phyloP scores from a whole-genome alignment of 1,140 invertebrate species.

The Tetragonula clypearis region DNA sequence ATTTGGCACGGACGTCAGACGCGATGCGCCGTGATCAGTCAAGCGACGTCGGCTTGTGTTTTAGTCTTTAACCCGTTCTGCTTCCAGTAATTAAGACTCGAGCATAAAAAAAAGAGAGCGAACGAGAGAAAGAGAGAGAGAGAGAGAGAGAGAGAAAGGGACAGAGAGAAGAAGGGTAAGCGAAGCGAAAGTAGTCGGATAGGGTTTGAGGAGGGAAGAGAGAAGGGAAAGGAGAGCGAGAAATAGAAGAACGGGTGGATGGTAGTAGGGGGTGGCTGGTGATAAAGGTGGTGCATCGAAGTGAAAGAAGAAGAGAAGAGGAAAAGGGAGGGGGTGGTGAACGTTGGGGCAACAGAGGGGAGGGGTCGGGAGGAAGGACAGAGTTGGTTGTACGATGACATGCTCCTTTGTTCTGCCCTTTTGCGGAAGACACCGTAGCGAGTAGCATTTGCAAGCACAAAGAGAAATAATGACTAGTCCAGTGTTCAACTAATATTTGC shows the following conservation, averaged over 20 bases:
- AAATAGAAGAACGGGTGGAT: conserved; percentile 37
- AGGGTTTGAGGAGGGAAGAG: not conserved
- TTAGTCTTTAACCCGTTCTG: conserved; percentile 71
- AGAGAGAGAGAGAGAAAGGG: conserved; percentile 14
- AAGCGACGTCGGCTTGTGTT: conserved; percentile 69
- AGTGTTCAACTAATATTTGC: conserved; percentile 80
- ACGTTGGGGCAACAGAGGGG: conserved; percentile 18
- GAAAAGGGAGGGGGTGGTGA: conserved; percentile 42
- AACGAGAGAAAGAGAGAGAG: conserved; percentile 28
- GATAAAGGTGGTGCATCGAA: conserved; percentile 47
- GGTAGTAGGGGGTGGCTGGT: conserved; percentile 51
- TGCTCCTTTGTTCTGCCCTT: conserved; percentile 74
- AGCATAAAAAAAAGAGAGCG: conserved; percentile 59
- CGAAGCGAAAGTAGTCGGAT: conserved; percentile 19
- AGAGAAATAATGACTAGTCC: conserved; percentile 78
- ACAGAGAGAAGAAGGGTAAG: not conserved
- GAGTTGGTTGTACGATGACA: conserved; percentile 63
- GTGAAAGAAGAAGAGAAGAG: conserved; percentile 29
- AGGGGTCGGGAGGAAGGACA: conserved; percentile 1
- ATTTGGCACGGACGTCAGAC: conserved; percentile 70
- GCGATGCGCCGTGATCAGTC: conserved; percentile 68
- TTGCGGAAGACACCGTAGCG: conserved; percentile 71
- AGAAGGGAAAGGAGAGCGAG: conserved; percentile 19
- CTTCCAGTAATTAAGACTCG: conserved; percentile 73
- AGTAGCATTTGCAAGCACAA: conserved; percentile 67